Conservation (phyloP, 2,888 invertebrate species). For the Merodon equestris region DNA sequence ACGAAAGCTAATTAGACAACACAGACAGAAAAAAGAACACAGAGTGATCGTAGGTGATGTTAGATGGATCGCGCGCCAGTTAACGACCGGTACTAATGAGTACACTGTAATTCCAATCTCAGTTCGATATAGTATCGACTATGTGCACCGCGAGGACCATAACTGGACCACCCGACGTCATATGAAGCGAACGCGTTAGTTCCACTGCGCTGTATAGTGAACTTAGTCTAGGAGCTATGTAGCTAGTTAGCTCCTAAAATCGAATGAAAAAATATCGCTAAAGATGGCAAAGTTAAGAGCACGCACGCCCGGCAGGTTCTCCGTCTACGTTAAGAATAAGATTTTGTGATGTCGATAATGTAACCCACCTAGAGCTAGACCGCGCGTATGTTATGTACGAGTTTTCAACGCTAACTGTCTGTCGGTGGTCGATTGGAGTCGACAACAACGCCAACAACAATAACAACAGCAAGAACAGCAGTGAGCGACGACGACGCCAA, state of each 20-base stretch:
- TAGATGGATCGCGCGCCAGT: constrained; percentile 38
- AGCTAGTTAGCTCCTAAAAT: no score
- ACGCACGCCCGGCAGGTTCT: constrained; percentile 56
- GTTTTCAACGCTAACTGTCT: constrained; percentile 47
- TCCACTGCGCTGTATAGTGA: no score
- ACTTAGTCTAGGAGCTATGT: no score
- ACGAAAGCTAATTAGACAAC: background rate
- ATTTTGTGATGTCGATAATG: constrained; percentile 31
- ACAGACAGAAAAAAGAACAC: no score
- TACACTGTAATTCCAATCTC: background rate
- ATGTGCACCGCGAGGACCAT: constrained; percentile 30
- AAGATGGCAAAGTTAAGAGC: constrained; percentile 25
- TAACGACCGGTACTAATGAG: constrained; percentile 49
- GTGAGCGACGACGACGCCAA: constrained; percentile 31
- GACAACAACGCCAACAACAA: constrained; percentile 35
- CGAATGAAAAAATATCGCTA: no score
- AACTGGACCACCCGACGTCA: constrained; percentile 1
- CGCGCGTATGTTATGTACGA: constrained; percentile 8
- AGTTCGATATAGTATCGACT: constrained; percentile 29
- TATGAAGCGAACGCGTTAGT: no score
- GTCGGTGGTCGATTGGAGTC: constrained; percentile 63
- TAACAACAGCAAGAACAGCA: no score
- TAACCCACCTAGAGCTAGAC: constrained; percentile 23
- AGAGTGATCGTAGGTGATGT: no score
- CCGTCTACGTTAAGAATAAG: constrained; percentile 52